Conservation (phyloP, 2,888 invertebrate species). For the Eilema depressum region DNA sequence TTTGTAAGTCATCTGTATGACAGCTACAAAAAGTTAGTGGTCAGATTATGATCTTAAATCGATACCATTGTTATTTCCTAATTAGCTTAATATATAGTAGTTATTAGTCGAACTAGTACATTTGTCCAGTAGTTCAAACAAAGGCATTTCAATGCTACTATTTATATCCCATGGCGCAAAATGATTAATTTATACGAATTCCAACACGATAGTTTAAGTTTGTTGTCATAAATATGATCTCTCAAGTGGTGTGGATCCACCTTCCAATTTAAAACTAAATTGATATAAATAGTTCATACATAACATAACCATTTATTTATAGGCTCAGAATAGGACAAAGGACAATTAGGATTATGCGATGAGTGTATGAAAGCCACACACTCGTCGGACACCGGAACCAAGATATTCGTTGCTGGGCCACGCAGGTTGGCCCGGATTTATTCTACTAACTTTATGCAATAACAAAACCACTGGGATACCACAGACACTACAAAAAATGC, state of each 20-base stretch:
- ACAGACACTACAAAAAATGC: too few relatives aligned
- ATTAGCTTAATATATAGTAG: too few relatives aligned
- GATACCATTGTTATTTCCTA: too few relatives aligned
- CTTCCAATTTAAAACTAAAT: conserved; percentile 2
- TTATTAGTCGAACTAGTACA: neutral
- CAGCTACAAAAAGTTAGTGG: too few relatives aligned
- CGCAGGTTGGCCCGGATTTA: too few relatives aligned
- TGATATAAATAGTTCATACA: neutral
- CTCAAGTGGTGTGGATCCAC: neutral
- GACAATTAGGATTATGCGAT: neutral
- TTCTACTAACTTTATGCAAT: too few relatives aligned
- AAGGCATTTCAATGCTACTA: neutral
- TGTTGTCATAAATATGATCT: neutral
- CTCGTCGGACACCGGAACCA: too few relatives aligned
- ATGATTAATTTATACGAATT: conserved; percentile 2
- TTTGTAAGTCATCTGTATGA: too few relatives aligned
- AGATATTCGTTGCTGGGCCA: too few relatives aligned
- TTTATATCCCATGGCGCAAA: neutral
- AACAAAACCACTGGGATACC: too few relatives aligned
- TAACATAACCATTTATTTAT: neutral
- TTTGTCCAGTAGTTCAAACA: neutral
- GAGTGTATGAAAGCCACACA: neutral
- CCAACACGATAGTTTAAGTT: neutral
- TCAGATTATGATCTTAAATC: too few relatives aligned
- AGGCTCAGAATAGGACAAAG: neutral